phyloP scores from a whole-genome alignment of 1,140 invertebrate species.

The Saccostrea glomerata region DNA sequence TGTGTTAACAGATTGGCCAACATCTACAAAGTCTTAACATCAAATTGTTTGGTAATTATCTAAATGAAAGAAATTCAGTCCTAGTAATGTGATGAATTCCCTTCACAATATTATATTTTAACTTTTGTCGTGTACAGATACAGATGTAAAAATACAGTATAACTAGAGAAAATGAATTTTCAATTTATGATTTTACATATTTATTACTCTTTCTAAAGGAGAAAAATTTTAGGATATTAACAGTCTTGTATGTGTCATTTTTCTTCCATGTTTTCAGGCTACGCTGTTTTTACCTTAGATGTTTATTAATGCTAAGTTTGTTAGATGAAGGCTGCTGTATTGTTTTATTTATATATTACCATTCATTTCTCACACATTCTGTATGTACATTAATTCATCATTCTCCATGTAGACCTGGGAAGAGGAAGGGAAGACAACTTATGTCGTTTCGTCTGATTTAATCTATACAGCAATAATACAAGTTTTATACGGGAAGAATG shows the following conservation, averaged over 20 bases:
- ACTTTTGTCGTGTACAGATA: not conserved
- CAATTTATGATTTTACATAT: constrained; percentile 7
- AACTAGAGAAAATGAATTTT: not conserved
- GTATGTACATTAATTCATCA: constrained; percentile 15
- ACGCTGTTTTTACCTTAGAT: not conserved
- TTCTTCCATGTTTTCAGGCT: constrained; percentile 4
- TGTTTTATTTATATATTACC: constrained; percentile 30
- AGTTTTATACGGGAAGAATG: constrained; percentile 36
- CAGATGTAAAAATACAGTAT: not conserved
- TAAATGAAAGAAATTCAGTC: not conserved
- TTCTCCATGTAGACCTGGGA: constrained; percentile 28
- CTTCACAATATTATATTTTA: not conserved
- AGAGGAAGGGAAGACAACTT: constrained; percentile 14
- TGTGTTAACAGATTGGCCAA: not conserved
- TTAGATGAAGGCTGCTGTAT: constrained; percentile 11
- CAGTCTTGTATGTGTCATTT: not conserved
- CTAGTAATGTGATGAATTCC: too few relatives aligned
- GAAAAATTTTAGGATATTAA: not conserved
- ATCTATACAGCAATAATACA: constrained; percentile 34
- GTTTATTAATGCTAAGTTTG: constrained; percentile 1
- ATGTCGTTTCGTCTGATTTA: constrained; percentile 23
- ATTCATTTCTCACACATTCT: not conserved
- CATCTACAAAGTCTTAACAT: constrained; percentile 1
- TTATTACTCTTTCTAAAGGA: not conserved
- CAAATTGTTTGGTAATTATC: not conserved